These are phyloP conservation scores for Acleris laterana DNA, from an alignment of 2,888 invertebrate species.

Conservation along the genomic window DNA sequence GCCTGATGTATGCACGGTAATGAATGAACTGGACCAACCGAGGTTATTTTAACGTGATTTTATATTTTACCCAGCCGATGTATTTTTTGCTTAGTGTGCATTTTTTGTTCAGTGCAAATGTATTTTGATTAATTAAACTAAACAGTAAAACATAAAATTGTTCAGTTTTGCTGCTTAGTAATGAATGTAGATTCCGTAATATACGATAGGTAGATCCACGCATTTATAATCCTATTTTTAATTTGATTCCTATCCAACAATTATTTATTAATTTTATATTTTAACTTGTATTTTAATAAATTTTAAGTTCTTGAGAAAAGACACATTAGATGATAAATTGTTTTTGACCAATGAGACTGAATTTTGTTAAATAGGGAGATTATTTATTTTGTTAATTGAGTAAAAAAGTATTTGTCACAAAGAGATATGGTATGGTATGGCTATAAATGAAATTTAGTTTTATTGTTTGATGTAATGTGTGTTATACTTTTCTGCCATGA, in stretches of 20 bases:
- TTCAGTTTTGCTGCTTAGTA: constrained; percentile 10
- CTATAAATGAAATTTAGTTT: constrained; percentile 42
- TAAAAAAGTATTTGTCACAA: constrained; percentile 33
- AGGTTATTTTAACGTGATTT: constrained; percentile 8
- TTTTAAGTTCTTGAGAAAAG: constrained; percentile 71
- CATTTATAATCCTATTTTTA: constrained; percentile 25
- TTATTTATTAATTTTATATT: constrained; percentile 30
- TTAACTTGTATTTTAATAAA: constrained; percentile 37
- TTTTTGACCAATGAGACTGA: constrained; percentile 82
- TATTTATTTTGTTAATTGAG: constrained; percentile 68
- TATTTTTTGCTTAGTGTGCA: constrained; percentile 7
- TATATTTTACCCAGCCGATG: constrained; percentile 9
- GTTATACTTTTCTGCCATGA: constrained; percentile 49
- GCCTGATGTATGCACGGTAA: constrained; percentile 25
- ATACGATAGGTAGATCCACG: constrained; percentile 16
- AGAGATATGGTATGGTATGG: constrained; percentile 32
- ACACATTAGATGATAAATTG: constrained; percentile 59
- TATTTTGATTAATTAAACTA: constrained; percentile 40
- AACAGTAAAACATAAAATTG: constrained; percentile 46
- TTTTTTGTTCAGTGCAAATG: constrained; percentile 25
- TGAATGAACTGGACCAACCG: constrained; percentile 18
- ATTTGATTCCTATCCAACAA: constrained; percentile 31
- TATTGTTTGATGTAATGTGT: constrained; percentile 48
- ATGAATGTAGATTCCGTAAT: constrained; percentile 16
- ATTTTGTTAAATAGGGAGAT: constrained; percentile 77